A percentile compares a stretch with the other conserved stretches of the same genome.
Evolutionary conservation across 2,113 vertebrate genomes (phyloP).

Genomic region (Eublepharis macularius): DNA sequence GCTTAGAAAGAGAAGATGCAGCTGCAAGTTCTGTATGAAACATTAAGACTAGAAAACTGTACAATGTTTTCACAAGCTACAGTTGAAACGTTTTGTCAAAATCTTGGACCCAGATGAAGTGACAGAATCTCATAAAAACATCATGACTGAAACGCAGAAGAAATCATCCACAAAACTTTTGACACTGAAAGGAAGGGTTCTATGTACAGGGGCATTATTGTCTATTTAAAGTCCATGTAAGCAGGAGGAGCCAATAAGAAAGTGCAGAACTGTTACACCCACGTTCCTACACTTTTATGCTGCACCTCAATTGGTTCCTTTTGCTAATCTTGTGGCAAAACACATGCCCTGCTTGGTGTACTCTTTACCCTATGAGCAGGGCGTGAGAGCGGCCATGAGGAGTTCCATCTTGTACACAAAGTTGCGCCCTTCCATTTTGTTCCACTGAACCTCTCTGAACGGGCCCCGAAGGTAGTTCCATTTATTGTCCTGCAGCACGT

Average conservation of each 20-base stretch:
- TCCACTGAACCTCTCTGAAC: slow-evolving; percentile 93
- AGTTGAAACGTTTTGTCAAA: no score
- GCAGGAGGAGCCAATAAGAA: background rate
- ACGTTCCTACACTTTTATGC: background rate
- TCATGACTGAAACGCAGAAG: background rate
- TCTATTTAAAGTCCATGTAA: background rate
- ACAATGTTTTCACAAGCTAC: no score
- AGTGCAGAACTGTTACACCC: background rate
- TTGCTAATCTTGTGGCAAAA: slow-evolving; percentile 5
- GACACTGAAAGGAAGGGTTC: no score
- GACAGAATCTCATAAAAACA: background rate
- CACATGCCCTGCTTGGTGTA: fast-evolving
- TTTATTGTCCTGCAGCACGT: slow-evolving; percentile 91
- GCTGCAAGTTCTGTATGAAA: no score
- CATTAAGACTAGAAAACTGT: no score
- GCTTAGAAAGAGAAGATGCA: no score
- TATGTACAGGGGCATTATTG: no score
- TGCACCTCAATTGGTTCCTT: background rate
- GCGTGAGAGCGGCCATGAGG: slow-evolving; percentile 94
- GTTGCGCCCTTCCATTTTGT: slow-evolving; percentile 95
- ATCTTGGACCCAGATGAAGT: no score
- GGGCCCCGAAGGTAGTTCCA: slow-evolving; percentile 94
- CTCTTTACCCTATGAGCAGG: slow-evolving; percentile 68
- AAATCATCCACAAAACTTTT: background rate
- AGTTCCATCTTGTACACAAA: slow-evolving; percentile 99